Percentiles rank a stretch among this genome's conserved stretches.
phyloP scores from a whole-genome alignment of 1,140 invertebrate genomes.

The Drosophila simulans region DNA sequence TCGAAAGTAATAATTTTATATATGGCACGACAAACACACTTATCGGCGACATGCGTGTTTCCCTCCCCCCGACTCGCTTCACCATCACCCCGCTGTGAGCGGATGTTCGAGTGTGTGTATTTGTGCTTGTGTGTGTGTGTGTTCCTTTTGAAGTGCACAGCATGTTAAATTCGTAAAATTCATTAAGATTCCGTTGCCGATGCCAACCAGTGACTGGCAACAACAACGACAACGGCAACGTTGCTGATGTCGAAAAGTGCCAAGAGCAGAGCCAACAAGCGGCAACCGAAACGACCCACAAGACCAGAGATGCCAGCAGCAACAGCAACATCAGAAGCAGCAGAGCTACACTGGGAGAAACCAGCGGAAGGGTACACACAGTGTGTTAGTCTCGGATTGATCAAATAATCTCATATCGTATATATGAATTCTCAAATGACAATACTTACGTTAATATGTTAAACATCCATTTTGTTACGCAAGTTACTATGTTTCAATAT shows the following conservation, averaged over 20 bases:
- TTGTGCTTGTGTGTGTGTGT: constrained; percentile 51
- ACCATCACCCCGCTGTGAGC: background rate
- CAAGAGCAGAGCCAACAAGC: constrained; percentile 72
- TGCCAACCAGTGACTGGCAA: constrained; percentile 65
- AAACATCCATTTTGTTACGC: too few species aligned
- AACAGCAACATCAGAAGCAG: constrained; percentile 31
- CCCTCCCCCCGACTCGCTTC: constrained; percentile 8
- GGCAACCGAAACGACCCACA: constrained; percentile 43
- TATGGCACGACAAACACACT: constrained; percentile 82
- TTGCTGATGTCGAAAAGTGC: constrained; percentile 72
- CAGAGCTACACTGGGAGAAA: constrained; percentile 24
- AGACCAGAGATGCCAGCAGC: constrained; percentile 50
- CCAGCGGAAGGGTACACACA: too few species aligned
- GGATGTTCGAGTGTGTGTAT: constrained; percentile 48
- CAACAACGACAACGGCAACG: constrained; percentile 39
- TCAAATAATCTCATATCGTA: too few species aligned
- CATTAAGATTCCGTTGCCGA: constrained; percentile 82
- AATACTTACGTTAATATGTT: too few species aligned
- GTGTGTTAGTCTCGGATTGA: too few species aligned
- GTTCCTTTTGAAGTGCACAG: constrained; percentile 82
- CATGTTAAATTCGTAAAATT: constrained; percentile 83
- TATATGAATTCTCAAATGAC: too few species aligned
- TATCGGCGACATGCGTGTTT: constrained; percentile 77
- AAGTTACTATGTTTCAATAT: too few species aligned
- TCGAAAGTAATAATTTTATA: constrained; percentile 83